Conservation (phyloP, 2,888 invertebrate species). For the Trypoxylon attenuatum region DNA sequence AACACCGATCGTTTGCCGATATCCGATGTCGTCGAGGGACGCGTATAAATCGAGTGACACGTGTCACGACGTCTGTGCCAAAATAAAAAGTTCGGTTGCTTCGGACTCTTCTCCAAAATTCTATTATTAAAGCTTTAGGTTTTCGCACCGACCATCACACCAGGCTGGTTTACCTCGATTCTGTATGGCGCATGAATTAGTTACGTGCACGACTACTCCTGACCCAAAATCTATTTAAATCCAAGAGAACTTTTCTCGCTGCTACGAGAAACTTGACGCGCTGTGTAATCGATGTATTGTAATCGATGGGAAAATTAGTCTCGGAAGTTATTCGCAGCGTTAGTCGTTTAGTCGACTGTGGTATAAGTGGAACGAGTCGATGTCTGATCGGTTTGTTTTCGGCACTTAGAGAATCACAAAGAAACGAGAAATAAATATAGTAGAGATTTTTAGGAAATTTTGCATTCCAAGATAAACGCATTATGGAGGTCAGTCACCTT, state of each 20-base stretch:
- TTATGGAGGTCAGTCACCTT: constrained; percentile 32
- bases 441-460: neutral
- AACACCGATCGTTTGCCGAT: neutral
- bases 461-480: neutral
- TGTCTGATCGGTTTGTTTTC: too few relatives aligned
- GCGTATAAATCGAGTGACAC: constrained; percentile 40
- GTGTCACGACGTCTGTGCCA: constrained; percentile 46
- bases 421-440: neutral
- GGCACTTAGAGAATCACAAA: neutral
- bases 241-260: constrained; percentile 1
- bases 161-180: neutral
- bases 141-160: neutral
- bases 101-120: constrained; percentile 46
- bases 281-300: neutral
- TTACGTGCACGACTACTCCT: neutral
- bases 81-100: constrained; percentile 49
- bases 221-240: neutral
- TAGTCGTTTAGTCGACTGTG: neutral
- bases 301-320: neutral
- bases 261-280: neutral
- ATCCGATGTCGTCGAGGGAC: neutral
- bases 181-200: neutral
- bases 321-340: neutral
- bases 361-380: neutral
- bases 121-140: constrained; percentile 53